Evolutionary conservation across 23 tunicate genomes (phyloP).

Genomic region (Trididemnum nubilum): DNA sequence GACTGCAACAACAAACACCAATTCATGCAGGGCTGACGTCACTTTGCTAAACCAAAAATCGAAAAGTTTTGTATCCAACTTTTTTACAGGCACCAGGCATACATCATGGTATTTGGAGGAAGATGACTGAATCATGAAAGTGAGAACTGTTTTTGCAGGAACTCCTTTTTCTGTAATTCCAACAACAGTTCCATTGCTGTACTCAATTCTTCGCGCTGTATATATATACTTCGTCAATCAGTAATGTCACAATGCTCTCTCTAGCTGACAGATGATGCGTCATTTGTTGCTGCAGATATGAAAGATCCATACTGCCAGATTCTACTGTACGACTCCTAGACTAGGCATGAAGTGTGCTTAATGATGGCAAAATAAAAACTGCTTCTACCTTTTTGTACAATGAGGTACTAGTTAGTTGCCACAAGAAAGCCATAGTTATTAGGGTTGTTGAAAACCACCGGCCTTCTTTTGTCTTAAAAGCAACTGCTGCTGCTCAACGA

Average conservation of each 20-base stretch:
- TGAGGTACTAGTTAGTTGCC: conserved; percentile 1
- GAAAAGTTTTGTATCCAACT: not conserved
- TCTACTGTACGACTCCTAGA: not conserved
- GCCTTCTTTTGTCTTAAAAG: not conserved
- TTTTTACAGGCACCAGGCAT: not conserved
- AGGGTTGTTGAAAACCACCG: not conserved
- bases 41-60: conserved; percentile 4
- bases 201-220: conserved; percentile 5
- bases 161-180: conserved; percentile 8
- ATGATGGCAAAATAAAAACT: not conserved
- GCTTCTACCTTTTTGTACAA: not conserved
- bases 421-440: not conserved
- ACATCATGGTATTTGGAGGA: not conserved
- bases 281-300: not conserved
- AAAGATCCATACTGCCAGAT: not conserved
- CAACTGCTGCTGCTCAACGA: not conserved
- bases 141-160: conserved; percentile 9
- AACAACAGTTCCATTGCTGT: conserved; percentile 7
- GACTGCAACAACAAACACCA: conserved; percentile 10
- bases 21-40: conserved; percentile 3
- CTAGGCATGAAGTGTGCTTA: not conserved
- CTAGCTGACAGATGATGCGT: not conserved
- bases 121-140: conserved; percentile 10
- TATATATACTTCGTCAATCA: conserved; percentile 25
- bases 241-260: conserved; percentile 14